Percentiles rank a stretch among this genome's conserved stretches.
Conservation (phyloP, 2,113 vertebrate genomes). For the Pelvicachromis taeniatus region DNA sequence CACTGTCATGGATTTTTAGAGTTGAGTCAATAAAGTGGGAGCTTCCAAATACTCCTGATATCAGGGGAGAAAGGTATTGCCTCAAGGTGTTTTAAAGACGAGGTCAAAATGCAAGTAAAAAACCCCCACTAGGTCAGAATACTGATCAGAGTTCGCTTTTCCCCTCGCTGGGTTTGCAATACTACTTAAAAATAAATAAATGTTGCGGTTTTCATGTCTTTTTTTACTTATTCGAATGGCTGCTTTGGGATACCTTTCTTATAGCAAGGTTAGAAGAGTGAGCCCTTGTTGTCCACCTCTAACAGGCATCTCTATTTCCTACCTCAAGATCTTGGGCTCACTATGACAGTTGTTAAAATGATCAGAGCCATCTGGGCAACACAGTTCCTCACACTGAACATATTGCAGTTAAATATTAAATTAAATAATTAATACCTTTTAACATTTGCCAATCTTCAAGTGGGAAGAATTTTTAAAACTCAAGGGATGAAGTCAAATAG, state of each 20-base stretch:
- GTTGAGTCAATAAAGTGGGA: not conserved
- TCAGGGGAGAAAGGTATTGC: not conserved
- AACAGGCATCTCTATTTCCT: no score
- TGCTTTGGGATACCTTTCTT: not conserved
- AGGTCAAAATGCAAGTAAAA: not conserved
- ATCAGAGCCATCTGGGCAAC: no score
- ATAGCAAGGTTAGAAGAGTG: not conserved
- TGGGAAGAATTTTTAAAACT: not conserved
- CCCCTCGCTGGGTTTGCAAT: not conserved
- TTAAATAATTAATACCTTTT: not conserved
- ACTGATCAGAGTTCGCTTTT: not conserved
- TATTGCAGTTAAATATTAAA: not conserved
- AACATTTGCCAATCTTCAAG: not conserved
- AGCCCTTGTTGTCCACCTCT: no score
- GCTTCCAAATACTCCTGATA: not conserved
- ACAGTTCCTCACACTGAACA: no score
- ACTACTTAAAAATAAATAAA: not conserved
- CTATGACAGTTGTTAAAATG: no score
- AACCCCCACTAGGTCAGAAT: not conserved
- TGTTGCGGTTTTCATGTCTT: accelerated
- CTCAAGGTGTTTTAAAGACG: not conserved
- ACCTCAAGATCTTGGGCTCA: no score
- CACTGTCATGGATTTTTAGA: not conserved
- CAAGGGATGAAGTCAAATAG: not conserved
- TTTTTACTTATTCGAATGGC: not conserved